phyloP scores from a whole-genome alignment of 2,113 vertebrate genomes.

The Atherinomorus stipes region DNA sequence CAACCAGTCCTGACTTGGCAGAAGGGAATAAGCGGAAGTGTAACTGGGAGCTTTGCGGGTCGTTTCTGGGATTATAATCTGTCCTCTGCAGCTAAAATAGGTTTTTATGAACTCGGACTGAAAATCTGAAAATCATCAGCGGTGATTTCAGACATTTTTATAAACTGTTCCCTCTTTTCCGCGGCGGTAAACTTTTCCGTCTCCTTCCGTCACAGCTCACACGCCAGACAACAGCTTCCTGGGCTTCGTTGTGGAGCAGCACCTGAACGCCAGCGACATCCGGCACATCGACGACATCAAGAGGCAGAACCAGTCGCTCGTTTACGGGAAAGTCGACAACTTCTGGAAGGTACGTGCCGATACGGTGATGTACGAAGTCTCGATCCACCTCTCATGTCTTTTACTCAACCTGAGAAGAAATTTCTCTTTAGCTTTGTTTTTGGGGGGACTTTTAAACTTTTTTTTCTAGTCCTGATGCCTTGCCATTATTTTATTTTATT shows the following conservation, averaged over 20 bases:
- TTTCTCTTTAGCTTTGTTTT: too few relatives aligned
- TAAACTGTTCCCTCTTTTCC: too few relatives aligned
- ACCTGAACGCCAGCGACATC: conserved; percentile 97
- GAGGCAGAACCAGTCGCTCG: conserved; percentile 97
- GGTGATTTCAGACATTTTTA: too few relatives aligned
- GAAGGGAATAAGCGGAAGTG: conserved; percentile 3
- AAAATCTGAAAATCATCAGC: too few relatives aligned
- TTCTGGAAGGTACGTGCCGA: conserved; percentile 94
- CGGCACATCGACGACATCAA: conserved; percentile 96
- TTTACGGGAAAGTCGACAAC: conserved; percentile 98
- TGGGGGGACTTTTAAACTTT: too few relatives aligned
- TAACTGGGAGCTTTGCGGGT: not conserved
- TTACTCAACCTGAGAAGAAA: too few relatives aligned
- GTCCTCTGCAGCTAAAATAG: not conserved
- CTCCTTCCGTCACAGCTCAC: conserved; percentile 85
- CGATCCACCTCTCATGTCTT: not conserved
- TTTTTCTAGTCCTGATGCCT: too few relatives aligned
- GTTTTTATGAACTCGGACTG: not conserved
- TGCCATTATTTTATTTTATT: too few relatives aligned
- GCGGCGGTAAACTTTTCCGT: too few relatives aligned
- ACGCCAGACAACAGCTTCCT: conserved; percentile 99
- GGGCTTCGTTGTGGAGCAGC: conserved; percentile 98
- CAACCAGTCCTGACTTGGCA: conserved; percentile 55
- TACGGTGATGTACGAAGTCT: too few relatives aligned
- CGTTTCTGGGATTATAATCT: not conserved